These are phyloP conservation scores for Syngnathoides biaculeatus DNA, from an alignment of 2,113 vertebrate species.

Conservation along the genomic window DNA sequence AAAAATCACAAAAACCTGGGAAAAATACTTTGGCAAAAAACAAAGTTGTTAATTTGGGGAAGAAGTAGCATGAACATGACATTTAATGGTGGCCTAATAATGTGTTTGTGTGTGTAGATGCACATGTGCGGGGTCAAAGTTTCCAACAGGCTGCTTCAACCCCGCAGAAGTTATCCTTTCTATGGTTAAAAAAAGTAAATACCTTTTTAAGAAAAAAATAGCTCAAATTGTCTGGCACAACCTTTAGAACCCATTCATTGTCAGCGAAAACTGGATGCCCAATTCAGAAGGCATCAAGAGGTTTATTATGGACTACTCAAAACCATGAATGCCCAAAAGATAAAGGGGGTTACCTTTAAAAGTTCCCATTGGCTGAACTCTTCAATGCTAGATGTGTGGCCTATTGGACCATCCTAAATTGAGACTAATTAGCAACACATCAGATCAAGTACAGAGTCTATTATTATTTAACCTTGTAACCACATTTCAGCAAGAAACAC, in stretches of 20 bases:
- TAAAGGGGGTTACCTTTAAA: conserved; percentile 54
- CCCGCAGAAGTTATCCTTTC: conserved; percentile 50
- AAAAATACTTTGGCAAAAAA: too few relatives aligned
- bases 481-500: conserved; percentile 42
- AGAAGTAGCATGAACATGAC: too few relatives aligned
- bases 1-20: too few relatives aligned
- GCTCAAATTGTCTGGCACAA: conserved; percentile 37
- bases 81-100: too few relatives aligned
- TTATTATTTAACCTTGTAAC: conserved; percentile 61
- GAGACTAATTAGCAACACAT: conserved; percentile 71
- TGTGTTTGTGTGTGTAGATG: too few relatives aligned
- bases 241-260: conserved; percentile 47
- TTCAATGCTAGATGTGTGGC: conserved; percentile 51
- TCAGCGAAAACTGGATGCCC: conserved; percentile 43
- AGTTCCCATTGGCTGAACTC: conserved; percentile 41
- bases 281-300: conserved; percentile 31
- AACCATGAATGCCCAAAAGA: conserved; percentile 52
- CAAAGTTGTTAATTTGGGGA: too few relatives aligned
- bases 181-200: conserved; percentile 41
- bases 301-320: conserved; percentile 45
- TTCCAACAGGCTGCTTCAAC: conserved; percentile 41
- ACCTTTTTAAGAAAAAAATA: conserved; percentile 31
- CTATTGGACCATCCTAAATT: conserved; percentile 55
- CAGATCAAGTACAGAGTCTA: conserved; percentile 57
- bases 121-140: conserved; percentile 31